Base-by-base conservation (phyloP, 2,888 invertebrate genomes). In the Fragum fragum region DNA sequence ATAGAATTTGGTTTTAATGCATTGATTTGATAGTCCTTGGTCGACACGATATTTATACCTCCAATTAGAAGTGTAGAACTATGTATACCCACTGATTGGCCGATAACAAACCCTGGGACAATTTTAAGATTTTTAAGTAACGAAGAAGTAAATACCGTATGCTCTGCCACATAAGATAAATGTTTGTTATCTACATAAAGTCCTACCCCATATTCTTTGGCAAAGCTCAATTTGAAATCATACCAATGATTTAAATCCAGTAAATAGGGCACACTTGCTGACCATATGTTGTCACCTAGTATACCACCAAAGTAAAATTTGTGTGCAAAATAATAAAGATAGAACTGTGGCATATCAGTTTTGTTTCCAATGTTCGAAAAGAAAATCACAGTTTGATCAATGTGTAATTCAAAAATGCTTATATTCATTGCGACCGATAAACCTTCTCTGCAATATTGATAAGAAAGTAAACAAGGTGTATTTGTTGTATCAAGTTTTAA, bases 251-350 rank as follows among this genome's bases (percentile, higher is more conserved):
- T 36, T 21, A 63, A n/a, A 16, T 11, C 9, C 23, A 63, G 39
- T 1, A 9, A 29, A 21, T 21, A 39, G 1, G n/a, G 36, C 9
- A 63, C 23, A 63, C 36, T 63, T 1, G 36, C 28, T 18, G 63
- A 63, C 63, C 63, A 63, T 9, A 11, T 63, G 9, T 16, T 18
- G 18, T 32, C 21, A 7, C 11, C 21, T 2, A 7, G 6, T 63
- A 18, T 63, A 39, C n/a, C n/a, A 11, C 63, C 63, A 39, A 63
- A 63, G 28, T 63, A 63, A 29, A 63, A 5, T 16, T 28, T n/a
- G 23, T 32, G 32, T 16, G 14, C 5, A n/a, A n/a, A 21, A 39
- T 63, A 39, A 63, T 63, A 63, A 5, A 39, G 36, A 28, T 63
- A 63, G 21, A 63, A 36, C 11, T 18, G 18, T 63, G 29, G 1